Percentiles rank a stretch among this genome's conserved stretches.
These are phyloP conservation scores for Micropoecilia bifurca DNA, from an alignment of 2,797 vertebrate species.

Conservation along the genomic window DNA sequence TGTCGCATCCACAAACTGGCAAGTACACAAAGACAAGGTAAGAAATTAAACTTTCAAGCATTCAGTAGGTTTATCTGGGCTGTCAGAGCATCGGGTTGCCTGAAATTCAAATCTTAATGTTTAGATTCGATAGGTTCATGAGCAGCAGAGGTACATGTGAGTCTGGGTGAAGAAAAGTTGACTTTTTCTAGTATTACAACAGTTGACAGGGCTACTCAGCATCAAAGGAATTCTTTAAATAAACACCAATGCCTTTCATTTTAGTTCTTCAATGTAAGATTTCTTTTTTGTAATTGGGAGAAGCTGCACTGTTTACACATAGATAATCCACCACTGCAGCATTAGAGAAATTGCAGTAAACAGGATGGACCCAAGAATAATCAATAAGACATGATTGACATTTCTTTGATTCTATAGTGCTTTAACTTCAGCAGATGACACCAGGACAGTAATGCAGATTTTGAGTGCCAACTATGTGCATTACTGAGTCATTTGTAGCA, in stretches of 20 bases:
- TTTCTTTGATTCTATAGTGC: background rate
- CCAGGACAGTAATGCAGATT: background rate
- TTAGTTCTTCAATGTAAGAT: slow-evolving; percentile 34
- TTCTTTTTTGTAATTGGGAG: slow-evolving; percentile 17
- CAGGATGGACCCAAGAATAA: background rate
- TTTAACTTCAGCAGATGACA: background rate
- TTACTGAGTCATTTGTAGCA: slow-evolving; percentile 41
- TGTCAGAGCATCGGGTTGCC: slow-evolving; percentile 18
- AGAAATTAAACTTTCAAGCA: slow-evolving; percentile 4
- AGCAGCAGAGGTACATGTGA: slow-evolving; percentile 30
- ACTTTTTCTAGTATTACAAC: slow-evolving; percentile 23
- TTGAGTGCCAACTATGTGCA: slow-evolving; percentile 27
- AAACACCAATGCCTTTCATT: slow-evolving; percentile 37
- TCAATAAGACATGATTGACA: background rate
- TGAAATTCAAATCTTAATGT: slow-evolving; percentile 25
- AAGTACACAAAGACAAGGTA: slow-evolving; percentile 5
- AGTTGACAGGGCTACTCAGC: slow-evolving; percentile 19
- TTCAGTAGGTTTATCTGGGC: slow-evolving; percentile 14
- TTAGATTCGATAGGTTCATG: slow-evolving; percentile 33
- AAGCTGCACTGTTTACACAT: slow-evolving; percentile 36
- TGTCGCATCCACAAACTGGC: slow-evolving; percentile 14
- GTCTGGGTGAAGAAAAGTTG: slow-evolving; percentile 26
- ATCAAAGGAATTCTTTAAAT: slow-evolving; percentile 55
- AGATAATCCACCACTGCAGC: slow-evolving; percentile 10
- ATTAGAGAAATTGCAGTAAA: background rate